A percentile compares a stretch with the other conserved stretches of the same genome.
Conservation (phyloP, 2,797 vertebrate genomes). For the Aeoliscus strigatus region DNA sequence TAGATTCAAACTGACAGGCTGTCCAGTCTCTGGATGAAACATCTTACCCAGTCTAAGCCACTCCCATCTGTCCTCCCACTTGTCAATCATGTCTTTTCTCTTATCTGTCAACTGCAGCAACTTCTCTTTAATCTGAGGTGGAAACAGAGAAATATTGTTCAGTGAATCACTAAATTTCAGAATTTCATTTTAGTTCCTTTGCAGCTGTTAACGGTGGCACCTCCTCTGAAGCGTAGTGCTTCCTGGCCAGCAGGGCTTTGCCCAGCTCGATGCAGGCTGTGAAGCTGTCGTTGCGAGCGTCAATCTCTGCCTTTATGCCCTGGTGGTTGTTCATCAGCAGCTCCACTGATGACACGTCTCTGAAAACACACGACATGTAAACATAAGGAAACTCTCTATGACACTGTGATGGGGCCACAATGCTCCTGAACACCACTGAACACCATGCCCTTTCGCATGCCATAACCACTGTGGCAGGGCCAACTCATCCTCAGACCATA, state of each 20-base stretch:
- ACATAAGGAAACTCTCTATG: too few species aligned
- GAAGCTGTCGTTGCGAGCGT: conserved; percentile 87
- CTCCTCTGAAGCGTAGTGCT: conserved; percentile 90
- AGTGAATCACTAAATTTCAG: too few species aligned
- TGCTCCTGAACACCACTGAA: too few species aligned
- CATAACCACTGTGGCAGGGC: too few species aligned
- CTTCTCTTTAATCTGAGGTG: conserved; percentile 88
- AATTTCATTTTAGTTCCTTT: too few species aligned
- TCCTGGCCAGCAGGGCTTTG: conserved; percentile 79
- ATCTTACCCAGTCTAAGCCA: too few species aligned
- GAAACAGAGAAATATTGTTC: conserved; percentile 11
- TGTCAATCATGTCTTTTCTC: conserved; percentile 84
- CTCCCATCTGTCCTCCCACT: conserved; percentile 94
- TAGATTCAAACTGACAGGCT: too few species aligned
- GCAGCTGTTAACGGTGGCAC: too few species aligned
- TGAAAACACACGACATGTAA: conserved; percentile 58
- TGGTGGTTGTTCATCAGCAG: conserved; percentile 93
- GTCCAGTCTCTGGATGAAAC: conserved; percentile 90
- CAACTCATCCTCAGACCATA: too few species aligned
- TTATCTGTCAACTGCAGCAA: conserved; percentile 85
- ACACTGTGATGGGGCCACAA: too few species aligned
- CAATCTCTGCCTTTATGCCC: conserved; percentile 92
- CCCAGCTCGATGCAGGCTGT: conserved; percentile 83
- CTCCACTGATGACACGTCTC: conserved; percentile 90
- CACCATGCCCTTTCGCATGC: too few species aligned